These are phyloP conservation scores for Achatina immaculata DNA, from an alignment of 1,140 invertebrate species.

Conservation along the genomic window DNA sequence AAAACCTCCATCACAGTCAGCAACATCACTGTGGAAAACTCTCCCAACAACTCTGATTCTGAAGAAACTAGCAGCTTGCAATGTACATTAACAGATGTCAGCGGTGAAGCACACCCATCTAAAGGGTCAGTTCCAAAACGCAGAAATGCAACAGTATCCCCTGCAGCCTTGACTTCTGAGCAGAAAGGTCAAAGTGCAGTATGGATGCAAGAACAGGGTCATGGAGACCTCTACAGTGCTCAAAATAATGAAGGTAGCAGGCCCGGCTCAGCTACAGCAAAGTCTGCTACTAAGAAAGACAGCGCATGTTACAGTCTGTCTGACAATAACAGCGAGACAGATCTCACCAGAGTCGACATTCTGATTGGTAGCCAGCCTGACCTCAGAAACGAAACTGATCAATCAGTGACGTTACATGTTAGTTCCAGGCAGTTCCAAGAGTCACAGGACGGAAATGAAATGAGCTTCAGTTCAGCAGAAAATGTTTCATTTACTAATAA, in stretches of 20 bases:
- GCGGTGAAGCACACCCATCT: too few species aligned
- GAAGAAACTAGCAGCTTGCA: slow-evolving; percentile 12
- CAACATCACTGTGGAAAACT: slow-evolving; percentile 41
- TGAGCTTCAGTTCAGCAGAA: slow-evolving; percentile 1
- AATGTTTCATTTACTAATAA: background rate
- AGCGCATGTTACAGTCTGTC: slow-evolving; percentile 36
- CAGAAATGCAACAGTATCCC: slow-evolving; percentile 6
- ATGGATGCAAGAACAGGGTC: background rate
- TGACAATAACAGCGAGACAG: slow-evolving; percentile 29
- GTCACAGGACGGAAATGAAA: background rate
- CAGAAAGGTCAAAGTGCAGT: background rate
- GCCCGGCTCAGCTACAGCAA: background rate
- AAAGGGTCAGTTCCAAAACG: background rate
- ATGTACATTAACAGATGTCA: background rate
- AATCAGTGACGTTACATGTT: background rate
- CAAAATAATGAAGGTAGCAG: background rate
- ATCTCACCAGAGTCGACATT: slow-evolving; percentile 18
- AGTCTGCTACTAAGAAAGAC: slow-evolving; percentile 28
- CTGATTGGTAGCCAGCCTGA: background rate
- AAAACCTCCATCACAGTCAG: slow-evolving; percentile 54
- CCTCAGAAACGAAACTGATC: background rate
- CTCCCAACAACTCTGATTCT: slow-evolving; percentile 24
- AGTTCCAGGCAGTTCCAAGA: background rate
- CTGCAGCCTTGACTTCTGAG: background rate
- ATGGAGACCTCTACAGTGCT: background rate